A percentile compares a stretch with the other conserved stretches of the same genome.
Evolutionary conservation across 2,797 vertebrate genomes (phyloP).

Genomic region (Mus minutoides): DNA sequence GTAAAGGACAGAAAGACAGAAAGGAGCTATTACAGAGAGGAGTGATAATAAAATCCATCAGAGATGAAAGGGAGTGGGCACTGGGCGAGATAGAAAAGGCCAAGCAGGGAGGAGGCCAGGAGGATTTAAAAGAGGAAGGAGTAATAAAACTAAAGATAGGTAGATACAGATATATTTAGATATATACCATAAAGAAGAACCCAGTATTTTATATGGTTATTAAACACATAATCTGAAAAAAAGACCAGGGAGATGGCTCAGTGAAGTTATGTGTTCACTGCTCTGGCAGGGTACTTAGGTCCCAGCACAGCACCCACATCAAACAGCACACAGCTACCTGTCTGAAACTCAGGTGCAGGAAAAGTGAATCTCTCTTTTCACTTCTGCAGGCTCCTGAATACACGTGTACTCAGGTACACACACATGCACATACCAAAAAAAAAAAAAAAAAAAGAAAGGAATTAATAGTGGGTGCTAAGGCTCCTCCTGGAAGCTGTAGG

Average conservation of each 20-base stretch:
- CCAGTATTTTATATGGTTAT: background rate
- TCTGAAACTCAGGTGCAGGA: background rate
- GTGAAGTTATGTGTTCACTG: fast-evolving
- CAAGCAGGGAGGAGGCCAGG: background rate
- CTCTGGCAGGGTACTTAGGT: background rate
- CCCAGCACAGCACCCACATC: background rate
- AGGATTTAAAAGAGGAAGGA: background rate
- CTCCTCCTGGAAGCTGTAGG: background rate
- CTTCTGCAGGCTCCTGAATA: background rate
- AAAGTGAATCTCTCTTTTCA: background rate
- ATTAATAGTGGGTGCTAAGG: background rate
- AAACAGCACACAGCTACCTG: background rate
- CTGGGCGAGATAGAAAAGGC: background rate
- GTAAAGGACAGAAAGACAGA: background rate
- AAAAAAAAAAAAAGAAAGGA: background rate
- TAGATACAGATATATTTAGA: too few species aligned
- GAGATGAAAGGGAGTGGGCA: background rate
- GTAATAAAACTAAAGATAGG: background rate
- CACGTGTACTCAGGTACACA: background rate
- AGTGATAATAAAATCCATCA: background rate
- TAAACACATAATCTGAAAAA: background rate
- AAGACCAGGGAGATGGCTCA: background rate
- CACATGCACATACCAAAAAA: background rate
- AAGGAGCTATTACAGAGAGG: background rate
- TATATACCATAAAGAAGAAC: too few species aligned